Conservation (phyloP, 2,797 vertebrate genomes). For the Nasua narica region DNA sequence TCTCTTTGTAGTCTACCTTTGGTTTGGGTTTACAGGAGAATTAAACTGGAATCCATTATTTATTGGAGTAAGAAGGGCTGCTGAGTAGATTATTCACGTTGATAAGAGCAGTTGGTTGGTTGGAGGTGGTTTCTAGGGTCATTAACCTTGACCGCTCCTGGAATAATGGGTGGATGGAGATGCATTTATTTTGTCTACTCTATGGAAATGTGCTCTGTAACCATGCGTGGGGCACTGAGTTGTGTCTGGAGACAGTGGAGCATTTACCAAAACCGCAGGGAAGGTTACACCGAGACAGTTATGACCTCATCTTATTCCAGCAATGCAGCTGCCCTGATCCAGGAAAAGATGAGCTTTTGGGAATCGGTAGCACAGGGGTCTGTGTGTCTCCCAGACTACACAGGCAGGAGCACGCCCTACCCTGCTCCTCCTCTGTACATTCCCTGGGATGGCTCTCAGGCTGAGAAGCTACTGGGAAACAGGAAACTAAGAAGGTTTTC, state of each 20-base stretch:
- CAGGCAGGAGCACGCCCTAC: background rate
- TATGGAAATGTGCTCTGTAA: background rate
- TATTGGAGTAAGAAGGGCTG: background rate
- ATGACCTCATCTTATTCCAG: conserved; percentile 74
- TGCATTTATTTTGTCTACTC: background rate
- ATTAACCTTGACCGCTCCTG: conserved; percentile 58
- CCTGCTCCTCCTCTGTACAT: background rate
- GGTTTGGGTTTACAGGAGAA: background rate
- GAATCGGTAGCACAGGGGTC: background rate
- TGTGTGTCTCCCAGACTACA: background rate
- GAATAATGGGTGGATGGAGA: conserved; percentile 35
- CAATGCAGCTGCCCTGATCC: conserved; percentile 9
- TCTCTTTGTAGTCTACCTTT: background rate
- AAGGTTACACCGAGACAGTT: conserved; percentile 49
- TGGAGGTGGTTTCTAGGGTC: conserved; percentile 27
- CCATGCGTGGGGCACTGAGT: background rate
- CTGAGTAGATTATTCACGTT: conserved; percentile 19
- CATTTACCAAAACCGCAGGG: conserved; percentile 63
- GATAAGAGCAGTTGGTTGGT: conserved; percentile 25
- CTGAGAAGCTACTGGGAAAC: background rate
- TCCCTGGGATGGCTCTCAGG: background rate
- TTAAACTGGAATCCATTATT: conserved; percentile 51
- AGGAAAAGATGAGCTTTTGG: conserved; percentile 22
- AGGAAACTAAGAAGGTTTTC: background rate
- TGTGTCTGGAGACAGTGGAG: conserved; percentile 45